Percentiles rank a stretch among this genome's conserved stretches.
These are phyloP conservation scores for Mechanitis messenoides DNA, from an alignment of 2,888 invertebrate genomes.

Conservation along the genomic window DNA sequence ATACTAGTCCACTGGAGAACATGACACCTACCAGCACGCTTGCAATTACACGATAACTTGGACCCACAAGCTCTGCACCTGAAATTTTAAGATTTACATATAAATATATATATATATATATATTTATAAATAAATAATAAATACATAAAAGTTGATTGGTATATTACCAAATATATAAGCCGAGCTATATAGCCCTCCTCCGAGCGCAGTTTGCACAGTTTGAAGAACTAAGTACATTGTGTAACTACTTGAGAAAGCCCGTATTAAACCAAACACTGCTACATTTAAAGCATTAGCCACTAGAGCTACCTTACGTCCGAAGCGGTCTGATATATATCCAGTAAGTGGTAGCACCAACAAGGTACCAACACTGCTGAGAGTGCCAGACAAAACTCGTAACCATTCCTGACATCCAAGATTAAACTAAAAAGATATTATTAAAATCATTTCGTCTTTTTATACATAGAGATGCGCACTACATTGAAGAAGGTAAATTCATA, in stretches of 20 bases:
- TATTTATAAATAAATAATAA: neutral
- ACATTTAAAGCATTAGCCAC: slow-evolving; percentile 62
- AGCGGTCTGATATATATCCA: slow-evolving; percentile 80
- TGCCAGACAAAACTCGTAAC: slow-evolving; percentile 80
- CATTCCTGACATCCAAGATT: slow-evolving; percentile 74
- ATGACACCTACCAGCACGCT: slow-evolving; percentile 80
- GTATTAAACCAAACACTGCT: slow-evolving; percentile 47
- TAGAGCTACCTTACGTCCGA: slow-evolving; percentile 69
- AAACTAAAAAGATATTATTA: slow-evolving; percentile 51
- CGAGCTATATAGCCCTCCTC: slow-evolving; percentile 57
- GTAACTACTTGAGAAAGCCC: slow-evolving; percentile 71
- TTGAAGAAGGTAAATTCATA: too few species aligned
- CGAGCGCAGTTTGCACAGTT: slow-evolving; percentile 56
- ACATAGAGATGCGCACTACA: neutral
- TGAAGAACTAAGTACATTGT: slow-evolving; percentile 57
- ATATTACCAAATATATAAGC: slow-evolving; percentile 40
- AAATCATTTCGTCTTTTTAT: neutral
- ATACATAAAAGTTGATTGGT: too few species aligned
- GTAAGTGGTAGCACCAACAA: slow-evolving; percentile 77
- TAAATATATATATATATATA: too few species aligned
- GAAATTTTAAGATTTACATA: neutral
- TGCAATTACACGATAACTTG: slow-evolving; percentile 81
- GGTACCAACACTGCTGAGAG: slow-evolving; percentile 78
- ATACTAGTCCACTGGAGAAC: slow-evolving; percentile 83
- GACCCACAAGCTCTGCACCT: slow-evolving; percentile 84